A percentile compares a stretch with the other conserved stretches of the same genome.
phyloP scores from a whole-genome alignment of 2,797 vertebrate genomes.

The Enteromius mattozi region DNA sequence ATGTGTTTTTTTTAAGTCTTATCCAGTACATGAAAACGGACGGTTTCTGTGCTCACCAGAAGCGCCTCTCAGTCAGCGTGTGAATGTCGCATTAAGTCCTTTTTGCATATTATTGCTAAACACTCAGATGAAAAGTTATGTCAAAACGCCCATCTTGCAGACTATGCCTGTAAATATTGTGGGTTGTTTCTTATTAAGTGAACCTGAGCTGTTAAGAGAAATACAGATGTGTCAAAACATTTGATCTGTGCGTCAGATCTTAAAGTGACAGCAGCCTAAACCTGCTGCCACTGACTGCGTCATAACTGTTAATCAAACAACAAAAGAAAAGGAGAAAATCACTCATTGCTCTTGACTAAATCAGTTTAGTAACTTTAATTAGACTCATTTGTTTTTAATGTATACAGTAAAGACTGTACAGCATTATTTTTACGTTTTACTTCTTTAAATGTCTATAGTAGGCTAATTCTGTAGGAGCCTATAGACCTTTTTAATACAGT shows the following conservation, averaged over 20 bases:
- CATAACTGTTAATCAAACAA: not conserved
- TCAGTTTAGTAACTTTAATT: not conserved
- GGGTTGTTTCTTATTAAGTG: not conserved
- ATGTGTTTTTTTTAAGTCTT: not conserved
- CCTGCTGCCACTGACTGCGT: too few relatives aligned
- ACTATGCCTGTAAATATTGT: not conserved
- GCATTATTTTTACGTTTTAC: not conserved
- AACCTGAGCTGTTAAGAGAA: not conserved
- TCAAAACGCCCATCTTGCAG: not conserved
- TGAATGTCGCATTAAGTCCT: not conserved
- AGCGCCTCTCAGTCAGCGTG: not conserved
- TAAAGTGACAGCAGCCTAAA: not conserved
- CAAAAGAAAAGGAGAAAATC: not conserved
- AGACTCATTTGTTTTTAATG: not conserved
- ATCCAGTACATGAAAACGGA: not conserved
- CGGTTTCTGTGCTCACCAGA: not conserved
- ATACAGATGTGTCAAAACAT: not conserved
- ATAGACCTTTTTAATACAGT: too few relatives aligned
- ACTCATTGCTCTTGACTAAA: not conserved
- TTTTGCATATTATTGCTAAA: not conserved
- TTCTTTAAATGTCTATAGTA: not conserved
- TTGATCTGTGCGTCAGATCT: not conserved
- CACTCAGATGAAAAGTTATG: not conserved
- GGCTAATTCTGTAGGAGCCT: not conserved
- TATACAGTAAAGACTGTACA: not conserved